These are phyloP conservation scores for Bombylius major DNA, from an alignment of 2,888 invertebrate genomes.

Conservation along the genomic window DNA sequence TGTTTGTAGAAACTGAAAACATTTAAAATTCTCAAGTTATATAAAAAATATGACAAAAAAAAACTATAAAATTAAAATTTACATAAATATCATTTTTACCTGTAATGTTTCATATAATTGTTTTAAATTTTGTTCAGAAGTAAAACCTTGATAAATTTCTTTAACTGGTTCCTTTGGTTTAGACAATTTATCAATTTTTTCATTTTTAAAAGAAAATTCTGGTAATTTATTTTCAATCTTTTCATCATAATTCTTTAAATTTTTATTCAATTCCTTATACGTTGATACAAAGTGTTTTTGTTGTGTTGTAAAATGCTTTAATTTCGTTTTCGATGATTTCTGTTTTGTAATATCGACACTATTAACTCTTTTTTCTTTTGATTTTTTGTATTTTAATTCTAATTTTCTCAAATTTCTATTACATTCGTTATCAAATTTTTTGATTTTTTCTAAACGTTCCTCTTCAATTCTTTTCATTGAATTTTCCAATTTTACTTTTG, in stretches of 20 bases:
- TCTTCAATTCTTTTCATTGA: slow-evolving; percentile 39
- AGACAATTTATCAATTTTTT: slow-evolving; percentile 25
- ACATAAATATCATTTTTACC: slow-evolving; percentile 14
- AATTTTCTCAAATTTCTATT: slow-evolving; percentile 41
- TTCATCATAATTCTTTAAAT: no score
- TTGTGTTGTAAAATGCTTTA: no score
- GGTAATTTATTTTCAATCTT: no score
- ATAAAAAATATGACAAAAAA: no score
- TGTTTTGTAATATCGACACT: no score
- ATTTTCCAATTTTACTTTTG: slow-evolving; percentile 39
- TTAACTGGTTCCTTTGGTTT: slow-evolving; percentile 25
- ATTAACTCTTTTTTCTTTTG: slow-evolving; percentile 30
- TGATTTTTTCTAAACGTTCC: slow-evolving; percentile 44
- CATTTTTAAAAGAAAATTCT: no score
- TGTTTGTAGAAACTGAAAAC: no score
- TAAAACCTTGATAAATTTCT: slow-evolving; percentile 31
- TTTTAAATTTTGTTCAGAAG: slow-evolving; percentile 27
- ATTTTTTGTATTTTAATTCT: slow-evolving; percentile 32
- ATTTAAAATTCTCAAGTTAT: no score
- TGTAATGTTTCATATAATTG: slow-evolving; percentile 28
- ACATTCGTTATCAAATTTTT: slow-evolving; percentile 37
- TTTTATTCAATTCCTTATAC: no score
- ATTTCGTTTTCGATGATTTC: no score
- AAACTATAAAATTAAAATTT: background rate
- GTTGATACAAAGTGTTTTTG: no score